Conservation (phyloP, 2,888 invertebrate species). For the Muscina levida region DNA sequence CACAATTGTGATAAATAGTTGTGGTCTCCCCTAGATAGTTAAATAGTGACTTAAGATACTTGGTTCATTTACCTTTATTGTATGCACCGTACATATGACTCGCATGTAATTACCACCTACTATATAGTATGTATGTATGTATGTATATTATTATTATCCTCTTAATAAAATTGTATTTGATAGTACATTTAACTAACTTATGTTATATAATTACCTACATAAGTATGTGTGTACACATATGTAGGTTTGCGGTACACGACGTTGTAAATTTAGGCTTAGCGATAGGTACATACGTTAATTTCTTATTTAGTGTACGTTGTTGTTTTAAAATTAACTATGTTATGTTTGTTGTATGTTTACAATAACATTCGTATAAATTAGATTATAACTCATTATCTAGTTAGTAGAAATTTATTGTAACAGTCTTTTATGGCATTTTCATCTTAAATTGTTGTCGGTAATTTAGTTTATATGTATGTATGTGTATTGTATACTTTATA, state of each 20-base stretch:
- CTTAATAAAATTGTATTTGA: background rate
- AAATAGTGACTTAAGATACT: background rate
- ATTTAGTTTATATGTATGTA: background rate
- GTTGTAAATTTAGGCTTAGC: too few relatives aligned
- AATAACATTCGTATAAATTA: constrained; percentile 14
- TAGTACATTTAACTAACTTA: constrained; percentile 49
- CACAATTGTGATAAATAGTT: constrained; percentile 38
- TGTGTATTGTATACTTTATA: too few relatives aligned
- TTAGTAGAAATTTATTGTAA: constrained; percentile 69
- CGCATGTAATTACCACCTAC: too few relatives aligned
- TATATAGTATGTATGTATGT: constrained; percentile 36
- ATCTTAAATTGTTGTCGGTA: constrained; percentile 31
- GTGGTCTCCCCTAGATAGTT: constrained; percentile 36
- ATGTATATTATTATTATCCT: constrained; percentile 4
- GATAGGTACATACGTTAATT: constrained; percentile 57
- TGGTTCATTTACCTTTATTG: background rate
- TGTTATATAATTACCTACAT: constrained; percentile 33
- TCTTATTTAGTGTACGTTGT: constrained; percentile 48
- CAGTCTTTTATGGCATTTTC: constrained; percentile 77
- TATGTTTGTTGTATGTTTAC: constrained; percentile 22
- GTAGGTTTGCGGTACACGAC: too few relatives aligned
- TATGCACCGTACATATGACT: too few relatives aligned
- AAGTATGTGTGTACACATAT: too few relatives aligned
- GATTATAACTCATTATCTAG: background rate
- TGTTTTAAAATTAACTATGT: constrained; percentile 5